Conservation (phyloP, 1,140 invertebrate genomes). For the Bombus polaris region DNA sequence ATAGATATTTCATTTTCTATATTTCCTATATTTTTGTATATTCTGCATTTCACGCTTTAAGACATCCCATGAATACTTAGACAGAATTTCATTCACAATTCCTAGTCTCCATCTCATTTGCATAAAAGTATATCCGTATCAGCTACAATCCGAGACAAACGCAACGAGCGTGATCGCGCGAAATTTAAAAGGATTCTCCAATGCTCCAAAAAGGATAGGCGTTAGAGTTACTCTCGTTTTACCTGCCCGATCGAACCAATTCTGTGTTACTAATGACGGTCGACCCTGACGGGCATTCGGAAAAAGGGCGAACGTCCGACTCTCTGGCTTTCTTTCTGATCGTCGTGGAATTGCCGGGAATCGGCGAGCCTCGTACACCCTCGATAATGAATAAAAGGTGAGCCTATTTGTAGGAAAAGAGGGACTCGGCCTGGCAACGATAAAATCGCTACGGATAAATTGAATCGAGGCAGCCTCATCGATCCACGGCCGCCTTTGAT, state of each 20-base stretch:
- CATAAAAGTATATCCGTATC: not conserved
- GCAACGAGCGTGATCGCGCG: not conserved
- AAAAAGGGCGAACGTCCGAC: not conserved
- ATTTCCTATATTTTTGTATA: not conserved
- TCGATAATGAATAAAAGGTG: slow-evolving; percentile 68
- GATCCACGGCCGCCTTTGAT: slow-evolving; percentile 75
- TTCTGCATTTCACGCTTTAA: not conserved
- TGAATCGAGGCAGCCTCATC: slow-evolving; percentile 74
- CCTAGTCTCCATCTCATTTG: not conserved
- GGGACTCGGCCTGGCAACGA: slow-evolving; percentile 40
- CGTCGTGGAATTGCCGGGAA: slow-evolving; percentile 40
- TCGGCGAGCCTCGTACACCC: slow-evolving; percentile 29
- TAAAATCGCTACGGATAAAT: slow-evolving; percentile 72
- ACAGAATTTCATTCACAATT: not conserved
- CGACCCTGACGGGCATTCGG: not conserved
- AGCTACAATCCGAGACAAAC: not conserved
- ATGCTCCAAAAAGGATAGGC: not conserved
- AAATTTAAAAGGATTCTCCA: not conserved
- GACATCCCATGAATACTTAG: too few species aligned
- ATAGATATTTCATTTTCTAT: too few species aligned
- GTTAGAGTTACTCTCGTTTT: not conserved
- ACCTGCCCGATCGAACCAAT: slow-evolving; percentile 30
- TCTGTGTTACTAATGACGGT: slow-evolving; percentile 33
- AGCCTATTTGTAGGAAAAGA: slow-evolving; percentile 59
- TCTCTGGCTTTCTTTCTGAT: slow-evolving; percentile 28